Base-by-base conservation (phyloP, 2,797 vertebrate species). In the Anabacerthia variegaticeps region DNA sequence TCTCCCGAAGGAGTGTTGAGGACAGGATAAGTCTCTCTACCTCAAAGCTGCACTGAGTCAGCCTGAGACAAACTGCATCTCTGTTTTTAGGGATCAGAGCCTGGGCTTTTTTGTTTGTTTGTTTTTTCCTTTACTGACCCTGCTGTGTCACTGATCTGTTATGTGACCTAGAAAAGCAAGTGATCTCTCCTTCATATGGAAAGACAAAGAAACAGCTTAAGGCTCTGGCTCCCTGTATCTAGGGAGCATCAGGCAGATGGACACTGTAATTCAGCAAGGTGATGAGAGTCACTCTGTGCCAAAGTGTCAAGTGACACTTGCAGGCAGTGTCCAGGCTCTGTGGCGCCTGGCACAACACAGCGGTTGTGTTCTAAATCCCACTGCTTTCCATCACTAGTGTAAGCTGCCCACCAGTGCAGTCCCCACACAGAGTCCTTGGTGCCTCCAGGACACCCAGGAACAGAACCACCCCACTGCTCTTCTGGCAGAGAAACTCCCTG, bases 81-180 rank as follows among this genome's bases (percentile, higher is more conserved):
- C 28, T 43, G 9, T 55, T 88, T 28, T 34, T 28, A 67, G 48
- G 49, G 72, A 22, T 7, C 56, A 22, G 48, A 86, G 54, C 26
- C 37, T 51, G 48, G 21, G 7, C 48, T 54, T 18, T 36, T 4
- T 34, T 54, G 52, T 51, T 58, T 14, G 30, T 85, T 56, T 56
- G 22, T 18, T 59, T 59, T 71, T 37, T 6, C 27, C 15, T 48
- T 80, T 63, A 58, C 52, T 68, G 82, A 78, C 88, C 71, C 74
- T 65, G 68, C 75, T 59, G 85, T 69, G 73, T 74, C 62, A 46
- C 73, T 89, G 59, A 84, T 87, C 88, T 76, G 80, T 95, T 92
- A 48, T 2, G 27, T 91, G 93, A 95, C 95, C 95, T 93, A 93
- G 90, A 96, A 96, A 95, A 93, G 39, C 69, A 95, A 95, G 79